Evolutionary conservation across 2,113 vertebrate species (phyloP).

Genomic region (Oostethus manadensis): DNA sequence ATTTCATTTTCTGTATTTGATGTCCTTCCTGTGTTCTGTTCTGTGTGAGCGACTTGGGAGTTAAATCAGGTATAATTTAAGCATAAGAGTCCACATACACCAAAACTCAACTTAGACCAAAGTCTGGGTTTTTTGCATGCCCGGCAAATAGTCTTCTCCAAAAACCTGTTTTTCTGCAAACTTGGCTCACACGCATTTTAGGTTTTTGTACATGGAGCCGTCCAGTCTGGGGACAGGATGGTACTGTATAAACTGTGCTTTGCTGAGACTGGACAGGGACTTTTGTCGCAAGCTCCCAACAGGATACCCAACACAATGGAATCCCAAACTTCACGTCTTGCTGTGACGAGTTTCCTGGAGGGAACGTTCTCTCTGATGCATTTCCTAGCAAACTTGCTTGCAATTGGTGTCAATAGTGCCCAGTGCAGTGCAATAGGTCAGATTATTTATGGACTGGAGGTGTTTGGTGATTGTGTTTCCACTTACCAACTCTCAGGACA

Average conservation of each 20-base stretch:
- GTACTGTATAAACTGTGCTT: constrained; percentile 49
- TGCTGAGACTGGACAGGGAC: constrained; percentile 49
- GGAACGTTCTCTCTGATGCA: constrained; percentile 52
- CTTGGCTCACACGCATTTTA: constrained; percentile 9
- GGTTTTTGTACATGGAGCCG: constrained; percentile 19
- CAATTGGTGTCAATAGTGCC: constrained; percentile 22
- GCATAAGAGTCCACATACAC: too few species aligned
- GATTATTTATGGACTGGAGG: constrained; percentile 15
- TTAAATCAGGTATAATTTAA: too few species aligned
- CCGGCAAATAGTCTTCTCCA: background rate
- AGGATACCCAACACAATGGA: constrained; percentile 71
- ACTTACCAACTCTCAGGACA: constrained; percentile 94
- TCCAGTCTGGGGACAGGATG: constrained; percentile 57
- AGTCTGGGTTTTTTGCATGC: constrained; percentile 1
- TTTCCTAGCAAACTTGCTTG: constrained; percentile 51
- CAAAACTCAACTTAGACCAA: background rate
- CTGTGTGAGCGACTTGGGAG: too few species aligned
- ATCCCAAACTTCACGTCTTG: constrained; percentile 36
- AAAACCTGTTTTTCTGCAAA: constrained; percentile 22
- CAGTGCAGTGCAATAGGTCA: constrained; percentile 41
- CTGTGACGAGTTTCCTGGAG: constrained; percentile 59
- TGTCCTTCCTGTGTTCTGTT: too few species aligned
- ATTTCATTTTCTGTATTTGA: too few species aligned
- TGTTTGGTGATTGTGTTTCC: constrained; percentile 1
- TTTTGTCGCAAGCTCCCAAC: constrained; percentile 49